A percentile compares a stretch with the other conserved stretches of the same genome.
phyloP scores from a whole-genome alignment of 1,140 invertebrate species.

The Meloidogyne exigua region DNA sequence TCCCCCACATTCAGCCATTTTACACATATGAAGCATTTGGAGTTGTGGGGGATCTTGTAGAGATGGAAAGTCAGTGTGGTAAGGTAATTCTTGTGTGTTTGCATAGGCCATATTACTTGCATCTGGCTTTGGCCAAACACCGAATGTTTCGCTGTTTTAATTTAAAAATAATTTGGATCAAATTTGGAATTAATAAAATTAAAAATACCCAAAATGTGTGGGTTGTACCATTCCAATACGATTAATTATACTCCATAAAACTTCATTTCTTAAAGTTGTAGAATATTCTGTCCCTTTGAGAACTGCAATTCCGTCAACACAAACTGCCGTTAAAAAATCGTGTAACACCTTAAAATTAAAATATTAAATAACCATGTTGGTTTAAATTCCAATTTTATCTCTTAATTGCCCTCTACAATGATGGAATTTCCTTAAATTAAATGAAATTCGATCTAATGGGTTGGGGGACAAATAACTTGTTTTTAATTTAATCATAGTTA shows the following conservation, averaged over 20 bases:
- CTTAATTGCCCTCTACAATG: neutral
- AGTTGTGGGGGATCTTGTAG: conserved; percentile 53
- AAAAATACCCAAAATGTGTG: conserved; percentile 57
- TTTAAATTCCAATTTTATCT: neutral
- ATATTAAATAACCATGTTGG: no score
- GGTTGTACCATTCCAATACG: conserved; percentile 56
- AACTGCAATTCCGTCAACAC: conserved; percentile 54
- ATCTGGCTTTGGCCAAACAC: conserved; percentile 53
- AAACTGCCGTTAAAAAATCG: conserved; percentile 55
- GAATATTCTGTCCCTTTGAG: conserved; percentile 36
- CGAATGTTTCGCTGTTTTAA: conserved; percentile 50
- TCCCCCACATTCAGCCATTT: conserved; percentile 42
- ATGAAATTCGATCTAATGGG: no score
- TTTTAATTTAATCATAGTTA: no score
- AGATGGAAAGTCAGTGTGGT: conserved; percentile 61
- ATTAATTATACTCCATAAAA: conserved; percentile 48
- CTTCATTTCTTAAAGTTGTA: conserved; percentile 26
- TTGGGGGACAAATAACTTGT: no score
- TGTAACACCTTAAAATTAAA: conserved; percentile 44
- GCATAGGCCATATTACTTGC: conserved; percentile 61
- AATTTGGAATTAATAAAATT: neutral
- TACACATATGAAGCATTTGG: conserved; percentile 60
- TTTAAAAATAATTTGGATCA: neutral
- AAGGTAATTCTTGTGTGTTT: conserved; percentile 46
- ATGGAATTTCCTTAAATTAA: no score